Base-by-base conservation (phyloP, 2,113 vertebrate genomes). In the Rhombomys opimus region DNA sequence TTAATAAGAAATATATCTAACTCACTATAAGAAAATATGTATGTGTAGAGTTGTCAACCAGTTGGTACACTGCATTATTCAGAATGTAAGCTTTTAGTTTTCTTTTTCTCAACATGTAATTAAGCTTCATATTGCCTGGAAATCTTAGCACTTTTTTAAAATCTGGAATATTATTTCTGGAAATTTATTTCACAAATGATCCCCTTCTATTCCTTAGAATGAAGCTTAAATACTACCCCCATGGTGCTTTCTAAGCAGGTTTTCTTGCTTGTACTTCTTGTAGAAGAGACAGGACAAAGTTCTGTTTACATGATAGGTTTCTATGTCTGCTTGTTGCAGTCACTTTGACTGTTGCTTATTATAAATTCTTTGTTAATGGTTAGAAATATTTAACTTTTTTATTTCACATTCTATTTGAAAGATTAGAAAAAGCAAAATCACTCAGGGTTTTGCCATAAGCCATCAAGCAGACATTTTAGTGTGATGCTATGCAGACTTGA, bases 31-130 rank as follows among this genome's bases (percentile, higher is more conserved):
- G 67, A 87, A 97, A 93, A 50, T 46, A 86, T 3, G 41, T 27
- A 4, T 65, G 35, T 27, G 18, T 57, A 89, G 92, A 94, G 18
- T 87, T 84, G 84, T n/a, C 14, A 50, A 30, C 17, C 52, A 86
- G 32, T 46, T 91, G 54, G 10, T 93, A 0, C 87, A 93, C 85
- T 50, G 17, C 70, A 18, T 70, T 68, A 82, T 70, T 96, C 35
- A 20, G 93, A 68, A 75, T 67, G 20, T 95, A 90, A 94, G 22
- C 12, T 95, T 95, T 89, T 76, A 67, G 23, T 11, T 90, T 92
- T 30, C 84, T 20, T 68, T 52, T 73, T 75, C 52, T 75, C 87
- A 87, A 11, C 41, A 57, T 92, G n/a, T 70, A 67, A 11, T 75
- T 72, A 59, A 95, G 32, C 23, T 72, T 76, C 30, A 52, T 73